Percentiles rank a stretch among this genome's conserved stretches.
phyloP scores from a whole-genome alignment of 2,113 vertebrate species.

The Melanerpes formicivorus region DNA sequence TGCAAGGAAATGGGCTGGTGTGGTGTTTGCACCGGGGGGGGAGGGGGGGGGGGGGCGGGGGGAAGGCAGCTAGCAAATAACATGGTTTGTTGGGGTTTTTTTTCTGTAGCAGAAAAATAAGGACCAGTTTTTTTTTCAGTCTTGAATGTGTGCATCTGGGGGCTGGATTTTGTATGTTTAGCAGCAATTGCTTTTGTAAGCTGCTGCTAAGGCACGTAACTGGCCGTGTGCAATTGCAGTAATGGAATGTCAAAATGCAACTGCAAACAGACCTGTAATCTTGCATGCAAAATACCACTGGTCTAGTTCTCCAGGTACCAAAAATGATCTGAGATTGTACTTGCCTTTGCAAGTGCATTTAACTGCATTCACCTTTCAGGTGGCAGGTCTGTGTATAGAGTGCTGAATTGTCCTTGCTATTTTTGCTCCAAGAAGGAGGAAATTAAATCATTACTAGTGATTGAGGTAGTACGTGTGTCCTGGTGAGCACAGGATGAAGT shows the following conservation, averaged over 20 bases:
- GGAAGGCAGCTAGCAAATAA: constrained; percentile 35
- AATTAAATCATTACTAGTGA: constrained; percentile 11
- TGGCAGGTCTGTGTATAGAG: constrained; percentile 10
- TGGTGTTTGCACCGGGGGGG: background rate
- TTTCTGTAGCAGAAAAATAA: constrained; percentile 60
- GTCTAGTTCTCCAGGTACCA: constrained; percentile 37
- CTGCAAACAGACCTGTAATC: constrained; percentile 44
- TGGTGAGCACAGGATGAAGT: background rate
- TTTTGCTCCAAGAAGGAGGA: constrained; percentile 24
- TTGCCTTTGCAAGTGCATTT: background rate
- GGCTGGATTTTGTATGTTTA: constrained; percentile 62
- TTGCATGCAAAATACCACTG: constrained; percentile 49
- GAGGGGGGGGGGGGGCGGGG: background rate
- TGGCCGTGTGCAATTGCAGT: constrained; percentile 63
- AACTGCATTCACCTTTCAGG: constrained; percentile 15
- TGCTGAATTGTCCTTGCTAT: constrained; percentile 13
- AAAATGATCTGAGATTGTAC: constrained; percentile 40
- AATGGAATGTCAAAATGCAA: constrained; percentile 62
- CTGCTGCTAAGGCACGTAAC: constrained; percentile 59
- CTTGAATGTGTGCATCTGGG: constrained; percentile 16
- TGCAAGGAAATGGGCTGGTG: background rate
- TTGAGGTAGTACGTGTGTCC: background rate
- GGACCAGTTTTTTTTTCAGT: constrained; percentile 36
- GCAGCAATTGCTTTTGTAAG: constrained; percentile 63
- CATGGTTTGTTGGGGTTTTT: background rate